phyloP scores from a whole-genome alignment of 2,113 vertebrate species.

The Catagonus wagneri region DNA sequence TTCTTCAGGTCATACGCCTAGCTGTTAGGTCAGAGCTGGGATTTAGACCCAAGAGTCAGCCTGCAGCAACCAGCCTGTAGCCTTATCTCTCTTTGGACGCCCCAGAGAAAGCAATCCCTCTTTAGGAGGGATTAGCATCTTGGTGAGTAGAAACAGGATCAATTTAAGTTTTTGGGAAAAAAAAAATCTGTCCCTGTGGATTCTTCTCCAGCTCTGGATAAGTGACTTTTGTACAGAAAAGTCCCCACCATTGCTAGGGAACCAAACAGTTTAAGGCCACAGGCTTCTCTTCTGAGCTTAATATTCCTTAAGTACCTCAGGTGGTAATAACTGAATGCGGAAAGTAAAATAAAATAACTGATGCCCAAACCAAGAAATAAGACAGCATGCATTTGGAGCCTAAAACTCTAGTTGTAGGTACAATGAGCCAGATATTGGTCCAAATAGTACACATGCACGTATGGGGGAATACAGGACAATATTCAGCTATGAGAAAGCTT shows the following conservation, averaged over 20 bases:
- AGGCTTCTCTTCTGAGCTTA: background rate
- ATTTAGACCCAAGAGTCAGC: background rate
- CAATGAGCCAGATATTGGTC: background rate
- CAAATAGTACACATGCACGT: background rate
- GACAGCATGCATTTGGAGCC: background rate
- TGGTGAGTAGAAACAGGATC: background rate
- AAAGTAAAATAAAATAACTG: conserved; percentile 21
- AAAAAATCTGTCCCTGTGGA: background rate
- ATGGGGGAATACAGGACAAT: background rate
- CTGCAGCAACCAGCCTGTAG: background rate
- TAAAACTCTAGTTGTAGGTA: conserved; percentile 1
- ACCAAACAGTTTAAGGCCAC: background rate
- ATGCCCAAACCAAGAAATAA: background rate
- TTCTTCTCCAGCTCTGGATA: background rate
- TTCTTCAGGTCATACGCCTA: background rate
- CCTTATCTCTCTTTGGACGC: background rate
- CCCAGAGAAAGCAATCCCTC: background rate
- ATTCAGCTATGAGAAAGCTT: background rate
- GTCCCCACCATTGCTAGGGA: background rate
- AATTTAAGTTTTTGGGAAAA: background rate
- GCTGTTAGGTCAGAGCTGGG: background rate
- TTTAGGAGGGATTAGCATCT: background rate
- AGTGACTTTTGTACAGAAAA: background rate
- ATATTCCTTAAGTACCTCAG: background rate
- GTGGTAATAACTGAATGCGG: background rate